phyloP scores from a whole-genome alignment of 1,140 invertebrate species.

The Caenorhabditis elegans region WBcel235 BX284606.5:7717501-7718000 shows the following conservation, averaged over 20 bases:
- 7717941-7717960: not conserved
- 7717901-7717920: not conserved
- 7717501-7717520: no score
- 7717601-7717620: not conserved
- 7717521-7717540: no score
- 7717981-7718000: not conserved
- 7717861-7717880: not conserved
- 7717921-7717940: not conserved
- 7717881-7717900: slow-evolving; percentile 30
- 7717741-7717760: not conserved
- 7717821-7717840: slow-evolving; percentile 16
- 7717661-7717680: no score
- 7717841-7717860: slow-evolving; percentile 5
- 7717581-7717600: not conserved
- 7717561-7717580: not conserved
- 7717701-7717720: slow-evolving; percentile 21
- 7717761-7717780: not conserved
- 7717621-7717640: not conserved
- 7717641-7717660: not conserved
- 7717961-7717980: not conserved
- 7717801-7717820: not conserved
- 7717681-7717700: not conserved
- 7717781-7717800: not conserved
- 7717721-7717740: not conserved
- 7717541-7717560: no score